phyloP scores from a whole-genome alignment of 2,888 invertebrate genomes.

The Drosophila silvestris region DNA sequence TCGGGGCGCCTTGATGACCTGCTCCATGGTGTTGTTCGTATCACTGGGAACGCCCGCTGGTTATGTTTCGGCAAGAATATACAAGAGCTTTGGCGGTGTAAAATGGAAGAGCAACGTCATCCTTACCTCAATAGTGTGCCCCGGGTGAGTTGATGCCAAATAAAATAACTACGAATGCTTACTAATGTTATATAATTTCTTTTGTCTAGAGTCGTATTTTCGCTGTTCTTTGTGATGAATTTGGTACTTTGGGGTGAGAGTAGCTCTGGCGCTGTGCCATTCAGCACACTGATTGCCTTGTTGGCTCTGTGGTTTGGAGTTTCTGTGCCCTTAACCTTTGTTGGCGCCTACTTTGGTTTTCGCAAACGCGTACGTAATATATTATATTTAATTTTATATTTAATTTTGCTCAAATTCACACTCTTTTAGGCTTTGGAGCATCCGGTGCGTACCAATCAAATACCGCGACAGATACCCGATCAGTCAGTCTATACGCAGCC shows the following conservation, averaged over 20 bases:
- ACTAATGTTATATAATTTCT: constrained; percentile 16
- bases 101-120: constrained; percentile 99
- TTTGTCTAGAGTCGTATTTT: constrained; percentile 93
- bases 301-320: constrained; percentile 98
- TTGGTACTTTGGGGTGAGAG: constrained; percentile 97
- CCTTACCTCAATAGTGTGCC: constrained; percentile 97
- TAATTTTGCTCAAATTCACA: too few relatives aligned
- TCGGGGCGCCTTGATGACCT: constrained; percentile 99
- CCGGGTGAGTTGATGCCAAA: constrained; percentile 90
- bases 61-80: constrained; percentile 97
- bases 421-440: constrained; percentile 93
- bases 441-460: constrained; percentile 99
- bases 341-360: constrained; percentile 99
- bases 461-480: constrained; percentile 99
- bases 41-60: constrained; percentile 98
- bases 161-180: neutral
- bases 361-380: constrained; percentile 93
- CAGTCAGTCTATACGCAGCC: constrained; percentile 99
- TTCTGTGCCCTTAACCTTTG: constrained; percentile 98
- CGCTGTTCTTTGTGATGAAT: constrained; percentile 98
- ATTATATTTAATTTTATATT: neutral
- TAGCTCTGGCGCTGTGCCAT: constrained; percentile 98
- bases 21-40: constrained; percentile 98
- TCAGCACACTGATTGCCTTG: constrained; percentile 97
- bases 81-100: constrained; percentile 99